Percentiles rank a stretch among this genome's conserved stretches.
Conservation (phyloP, 1,140 invertebrate species). For the Drosophila setifemur region DNA sequence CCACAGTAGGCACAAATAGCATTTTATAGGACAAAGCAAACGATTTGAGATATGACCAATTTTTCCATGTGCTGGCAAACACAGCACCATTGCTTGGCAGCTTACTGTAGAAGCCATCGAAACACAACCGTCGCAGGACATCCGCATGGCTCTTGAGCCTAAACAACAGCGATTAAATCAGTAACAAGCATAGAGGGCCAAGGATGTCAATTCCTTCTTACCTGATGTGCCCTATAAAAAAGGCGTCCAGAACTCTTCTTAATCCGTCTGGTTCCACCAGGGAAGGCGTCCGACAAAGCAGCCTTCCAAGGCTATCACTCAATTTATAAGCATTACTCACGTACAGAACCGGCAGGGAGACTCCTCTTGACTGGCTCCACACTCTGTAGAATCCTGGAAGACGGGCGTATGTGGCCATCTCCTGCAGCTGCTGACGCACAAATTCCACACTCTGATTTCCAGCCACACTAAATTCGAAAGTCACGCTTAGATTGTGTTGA, state of each 20-base stretch:
- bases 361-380: conserved; percentile 75
- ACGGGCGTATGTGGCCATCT: conserved; percentile 33
- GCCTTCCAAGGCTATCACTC: conserved; percentile 83
- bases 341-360: conserved; percentile 84
- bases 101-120: conserved; percentile 87
- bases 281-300: conserved; percentile 78
- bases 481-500: conserved; percentile 73
- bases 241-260: conserved; percentile 83
- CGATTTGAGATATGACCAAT: conserved; percentile 85
- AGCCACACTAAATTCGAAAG: conserved; percentile 72
- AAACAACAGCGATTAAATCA: background rate
- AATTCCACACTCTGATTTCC: conserved; percentile 69
- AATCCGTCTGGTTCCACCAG: conserved; percentile 82
- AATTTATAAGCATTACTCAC: conserved; percentile 85
- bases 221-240: conserved; percentile 85
- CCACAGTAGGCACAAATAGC: conserved; percentile 85
- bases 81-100: conserved; percentile 85
- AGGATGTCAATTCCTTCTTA: conserved; percentile 18
- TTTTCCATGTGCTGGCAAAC: conserved; percentile 86
- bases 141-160: conserved; percentile 80
- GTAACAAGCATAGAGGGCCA: too few relatives aligned
- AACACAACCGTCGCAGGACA: conserved; percentile 83
- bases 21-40: conserved; percentile 84
- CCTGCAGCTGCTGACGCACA: conserved; percentile 71
- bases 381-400: conserved; percentile 84